Evolutionary conservation across 2,113 vertebrate genomes (phyloP).

Genomic region (Pseudorectes ferrugineus): DNA sequence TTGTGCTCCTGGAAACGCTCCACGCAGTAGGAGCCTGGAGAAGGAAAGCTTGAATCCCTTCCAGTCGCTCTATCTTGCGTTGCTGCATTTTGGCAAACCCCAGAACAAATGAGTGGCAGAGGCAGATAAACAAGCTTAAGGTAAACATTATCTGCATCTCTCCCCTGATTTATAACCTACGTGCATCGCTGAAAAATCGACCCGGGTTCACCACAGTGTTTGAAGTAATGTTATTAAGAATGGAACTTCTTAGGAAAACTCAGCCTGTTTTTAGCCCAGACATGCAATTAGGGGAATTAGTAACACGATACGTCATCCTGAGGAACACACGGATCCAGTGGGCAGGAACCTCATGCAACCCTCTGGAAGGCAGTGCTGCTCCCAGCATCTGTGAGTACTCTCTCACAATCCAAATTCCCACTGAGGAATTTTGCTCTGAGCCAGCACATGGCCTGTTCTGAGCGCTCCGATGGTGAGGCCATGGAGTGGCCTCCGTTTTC

Average conservation of each 20-base stretch:
- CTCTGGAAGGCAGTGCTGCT: slow-evolving; percentile 39
- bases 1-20: background rate
- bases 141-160: slow-evolving; percentile 66
- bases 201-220: slow-evolving; percentile 62
- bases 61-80: slow-evolving; percentile 34
- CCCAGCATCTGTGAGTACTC: background rate
- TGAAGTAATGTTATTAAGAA: slow-evolving; percentile 65
- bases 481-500: background rate
- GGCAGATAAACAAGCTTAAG: slow-evolving; percentile 68
- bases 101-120: slow-evolving; percentile 28
- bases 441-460: background rate
- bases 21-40: slow-evolving; percentile 25
- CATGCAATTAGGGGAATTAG: slow-evolving; percentile 79
- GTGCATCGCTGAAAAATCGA: slow-evolving; percentile 28
- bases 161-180: slow-evolving; percentile 53
- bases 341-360: slow-evolving; percentile 54
- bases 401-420: background rate
- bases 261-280: slow-evolving; percentile 76
- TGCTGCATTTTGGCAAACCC: slow-evolving; percentile 32
- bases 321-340: slow-evolving; percentile 30
- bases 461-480: background rate
- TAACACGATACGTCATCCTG: slow-evolving; percentile 67
- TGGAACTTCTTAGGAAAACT: slow-evolving; percentile 76
- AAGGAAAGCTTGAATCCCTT: slow-evolving; percentile 56
- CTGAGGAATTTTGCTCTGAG: background rate